Percentiles rank a stretch among this genome's conserved stretches.
Conservation (phyloP, 2,113 vertebrate species). For the Lophius piscatorius region DNA sequence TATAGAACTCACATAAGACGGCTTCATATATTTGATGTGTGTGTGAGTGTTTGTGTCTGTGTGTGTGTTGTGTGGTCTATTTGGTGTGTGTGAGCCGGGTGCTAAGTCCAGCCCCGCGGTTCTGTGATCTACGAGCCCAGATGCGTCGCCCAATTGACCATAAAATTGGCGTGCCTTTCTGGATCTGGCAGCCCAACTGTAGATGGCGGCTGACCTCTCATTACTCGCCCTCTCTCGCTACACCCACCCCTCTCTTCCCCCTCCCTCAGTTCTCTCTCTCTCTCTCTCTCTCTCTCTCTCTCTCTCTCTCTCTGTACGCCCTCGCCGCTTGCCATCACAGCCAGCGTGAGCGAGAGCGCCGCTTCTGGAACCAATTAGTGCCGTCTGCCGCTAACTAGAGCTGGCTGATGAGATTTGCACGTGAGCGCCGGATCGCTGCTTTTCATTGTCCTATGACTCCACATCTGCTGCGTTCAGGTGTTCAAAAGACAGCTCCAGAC, state of each 20-base stretch:
- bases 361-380: conserved; percentile 97
- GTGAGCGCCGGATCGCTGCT: conserved; percentile 84
- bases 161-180: conserved; percentile 94
- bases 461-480: conserved; percentile 95
- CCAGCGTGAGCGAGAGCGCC: conserved; percentile 74
- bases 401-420: conserved; percentile 93
- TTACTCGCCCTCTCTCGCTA: conserved; percentile 67
- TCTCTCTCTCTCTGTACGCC: conserved; percentile 35
- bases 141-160: conserved; percentile 95
- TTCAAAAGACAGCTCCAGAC: conserved; percentile 75
- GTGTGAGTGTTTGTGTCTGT: conserved; percentile 18
- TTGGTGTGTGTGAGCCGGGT: conserved; percentile 76
- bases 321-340: conserved; percentile 76
- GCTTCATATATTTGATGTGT: background rate
- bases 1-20: background rate
- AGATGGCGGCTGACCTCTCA: conserved; percentile 86
- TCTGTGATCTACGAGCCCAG: conserved; percentile 91
- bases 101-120: conserved; percentile 80
- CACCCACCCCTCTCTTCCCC: conserved; percentile 8
- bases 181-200: conserved; percentile 81
- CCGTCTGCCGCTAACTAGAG: conserved; percentile 85
- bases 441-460: conserved; percentile 81
- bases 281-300: conserved; percentile 26
- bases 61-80: conserved; percentile 59
- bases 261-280: conserved; percentile 42